Conservation (phyloP, 2,113 vertebrate species). For the Polypterus bichir region DNA sequence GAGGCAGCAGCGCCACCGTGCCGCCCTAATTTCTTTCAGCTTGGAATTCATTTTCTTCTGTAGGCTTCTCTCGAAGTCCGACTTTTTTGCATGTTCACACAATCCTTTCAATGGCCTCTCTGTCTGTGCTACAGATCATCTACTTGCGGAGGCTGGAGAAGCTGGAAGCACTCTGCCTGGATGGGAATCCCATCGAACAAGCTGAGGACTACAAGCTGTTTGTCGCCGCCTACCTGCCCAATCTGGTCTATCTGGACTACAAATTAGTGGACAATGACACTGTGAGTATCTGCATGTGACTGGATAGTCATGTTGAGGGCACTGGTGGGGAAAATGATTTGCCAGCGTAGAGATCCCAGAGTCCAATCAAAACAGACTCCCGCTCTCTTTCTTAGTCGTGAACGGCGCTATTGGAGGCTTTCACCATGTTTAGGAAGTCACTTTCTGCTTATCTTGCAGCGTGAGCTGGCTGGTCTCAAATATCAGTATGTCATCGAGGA, state of each 20-base stretch:
- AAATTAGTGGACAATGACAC: constrained; percentile 44
- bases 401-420: constrained; percentile 15
- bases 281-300: constrained; percentile 40
- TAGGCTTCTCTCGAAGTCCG: no score
- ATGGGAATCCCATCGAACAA: constrained; percentile 61
- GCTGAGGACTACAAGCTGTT: constrained; percentile 48
- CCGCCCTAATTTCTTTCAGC: no score
- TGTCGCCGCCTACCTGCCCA: constrained; percentile 60
- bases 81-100: no score
- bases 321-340: no score
- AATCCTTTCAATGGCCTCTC: neutral
- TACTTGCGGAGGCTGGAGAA: constrained; percentile 65
- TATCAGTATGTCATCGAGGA: constrained; percentile 43
- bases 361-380: no score
- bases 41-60: no score
- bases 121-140: constrained; percentile 46
- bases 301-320: no score
- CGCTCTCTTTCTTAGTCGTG: constrained; percentile 2
- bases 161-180: constrained; percentile 53
- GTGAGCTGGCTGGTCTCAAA: constrained; percentile 37
- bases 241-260: constrained; percentile 68
- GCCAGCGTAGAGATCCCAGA: no score
- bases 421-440: neutral
- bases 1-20: no score
- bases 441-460: constrained; percentile 36